Evolutionary conservation across 2,797 vertebrate species (phyloP).

Genomic region (Synanceia verrucosa): DNA sequence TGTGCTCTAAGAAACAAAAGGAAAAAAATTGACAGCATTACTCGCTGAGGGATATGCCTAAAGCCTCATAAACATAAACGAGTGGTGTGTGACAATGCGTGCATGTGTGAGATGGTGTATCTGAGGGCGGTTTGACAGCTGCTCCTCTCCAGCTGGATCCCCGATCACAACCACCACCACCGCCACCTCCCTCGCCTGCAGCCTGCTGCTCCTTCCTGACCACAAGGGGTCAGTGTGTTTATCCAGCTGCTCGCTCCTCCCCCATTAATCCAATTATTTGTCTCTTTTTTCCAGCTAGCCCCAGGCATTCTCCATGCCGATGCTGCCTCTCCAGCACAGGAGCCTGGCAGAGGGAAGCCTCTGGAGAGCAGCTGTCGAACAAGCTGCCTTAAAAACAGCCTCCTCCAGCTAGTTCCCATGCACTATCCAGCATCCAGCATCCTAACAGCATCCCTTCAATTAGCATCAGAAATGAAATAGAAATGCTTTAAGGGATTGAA

Average conservation of each 20-base stretch:
- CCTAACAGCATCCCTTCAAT: neutral
- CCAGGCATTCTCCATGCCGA: conserved; percentile 15
- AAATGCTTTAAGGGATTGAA: neutral
- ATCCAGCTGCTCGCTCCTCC: conserved; percentile 32
- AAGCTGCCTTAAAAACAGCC: conserved; percentile 13
- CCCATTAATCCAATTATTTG: conserved; percentile 77
- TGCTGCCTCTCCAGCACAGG: conserved; percentile 6
- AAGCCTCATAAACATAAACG: conserved; percentile 29
- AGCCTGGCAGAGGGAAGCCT: conserved; percentile 37
- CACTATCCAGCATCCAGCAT: neutral
- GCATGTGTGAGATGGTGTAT: conserved; percentile 24
- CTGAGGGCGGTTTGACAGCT: conserved; percentile 71
- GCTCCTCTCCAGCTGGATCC: conserved; percentile 51
- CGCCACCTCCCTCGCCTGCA: no score
- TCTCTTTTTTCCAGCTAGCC: conserved; percentile 51
- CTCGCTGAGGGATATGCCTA: conserved; percentile 3
- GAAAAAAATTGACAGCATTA: conserved; percentile 21
- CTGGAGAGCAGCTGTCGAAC: conserved; percentile 52
- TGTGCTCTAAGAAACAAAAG: conserved; percentile 47
- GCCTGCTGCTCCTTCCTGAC: conserved; percentile 22
- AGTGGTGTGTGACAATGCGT: conserved; percentile 16
- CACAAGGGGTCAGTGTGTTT: conserved; percentile 74
- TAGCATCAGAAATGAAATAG: conserved; percentile 10
- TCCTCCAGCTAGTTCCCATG: conserved; percentile 24
- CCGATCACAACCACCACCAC: no score